Base-by-base conservation (phyloP, 2,888 invertebrate species). In the Thymelicus acteon region DNA sequence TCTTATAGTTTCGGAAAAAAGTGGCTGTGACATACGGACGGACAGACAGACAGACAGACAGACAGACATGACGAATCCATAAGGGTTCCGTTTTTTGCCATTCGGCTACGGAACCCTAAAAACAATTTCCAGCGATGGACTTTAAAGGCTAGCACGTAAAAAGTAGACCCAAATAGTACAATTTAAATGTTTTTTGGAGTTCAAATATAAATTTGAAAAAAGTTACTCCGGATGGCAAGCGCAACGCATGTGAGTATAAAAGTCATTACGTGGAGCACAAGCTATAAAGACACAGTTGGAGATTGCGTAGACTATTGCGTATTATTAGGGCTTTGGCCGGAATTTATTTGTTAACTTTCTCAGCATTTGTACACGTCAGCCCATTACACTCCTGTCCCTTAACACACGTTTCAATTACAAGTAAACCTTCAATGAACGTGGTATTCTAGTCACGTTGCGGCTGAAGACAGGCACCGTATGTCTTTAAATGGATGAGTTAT, bases 341-440 rank as follows among this genome's bases (percentile, higher is more conserved):
- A 40, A 60, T 67, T 67, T 67, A 60, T 67, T 60, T 60, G 52
- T 49, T 48, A 67, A 67, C 67, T 67, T 67, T 67, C n/a, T 13
- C 60, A 31, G 60, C 67, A 60, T 60, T 60, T 49, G 60, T n/a
- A 37, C 67, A 60, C 54, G 54, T 31, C 31, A 52, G 6, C 52
- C 61, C 44, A 47, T 68, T 61, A 61, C 60, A 47, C 13, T 8
- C 60, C 60, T 61, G 31, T 61, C 31, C 54, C 37, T 54, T 49
- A 60, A 68, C 40, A 68, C 61, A 68, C 52, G 61, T 67, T 67
- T 68, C 61, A 68, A 68, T 68, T 68, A 61, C 61, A 61, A 52
- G 61, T 61, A 61, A 68, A 52, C 67, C 67, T 44, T 54, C 54
- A 61, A 61, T 49, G 61, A 61, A 61, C 31, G 61, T 61, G n/a